Conservation (phyloP, 2,888 invertebrate species). For the Pomacea canaliculata region DNA sequence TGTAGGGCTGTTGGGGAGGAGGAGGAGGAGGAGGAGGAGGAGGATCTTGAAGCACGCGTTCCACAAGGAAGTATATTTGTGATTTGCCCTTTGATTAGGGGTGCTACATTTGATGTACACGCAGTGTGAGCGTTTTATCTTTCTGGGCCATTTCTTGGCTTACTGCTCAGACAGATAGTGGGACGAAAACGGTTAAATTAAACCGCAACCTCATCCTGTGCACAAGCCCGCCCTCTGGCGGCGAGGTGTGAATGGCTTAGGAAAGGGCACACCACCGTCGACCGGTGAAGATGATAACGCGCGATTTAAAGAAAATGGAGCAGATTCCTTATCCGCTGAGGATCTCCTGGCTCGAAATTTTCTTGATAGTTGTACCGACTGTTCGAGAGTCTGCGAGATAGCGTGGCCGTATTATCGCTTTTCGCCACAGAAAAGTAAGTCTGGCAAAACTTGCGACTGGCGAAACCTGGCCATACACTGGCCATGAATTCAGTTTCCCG, state of each 20-base stretch:
- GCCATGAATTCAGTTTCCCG: no score
- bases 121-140: slow-evolving; percentile 20
- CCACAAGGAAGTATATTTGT: not conserved
- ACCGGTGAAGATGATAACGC: not conserved
- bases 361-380: not conserved
- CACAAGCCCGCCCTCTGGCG: not conserved
- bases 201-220: slow-evolving; percentile 3
- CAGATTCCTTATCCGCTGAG: not conserved
- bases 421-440: no score
- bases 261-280: not conserved
- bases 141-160: slow-evolving; percentile 21
- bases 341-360: not conserved
- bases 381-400: slow-evolving; percentile 1
- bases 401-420: not conserved
- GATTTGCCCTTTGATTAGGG: slow-evolving; percentile 3
- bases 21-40: not conserved
- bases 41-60: not conserved
- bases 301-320: not conserved
- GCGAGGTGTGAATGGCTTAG: not conserved
- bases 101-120: slow-evolving; percentile 2
- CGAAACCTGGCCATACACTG: no score
- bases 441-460: no score
- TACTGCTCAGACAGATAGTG: slow-evolving; percentile 9
- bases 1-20: not conserved
- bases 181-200: slow-evolving; percentile 11